Evolutionary conservation across 2,113 vertebrate genomes (phyloP).

Genomic region (Orientallactaga bullata): DNA sequence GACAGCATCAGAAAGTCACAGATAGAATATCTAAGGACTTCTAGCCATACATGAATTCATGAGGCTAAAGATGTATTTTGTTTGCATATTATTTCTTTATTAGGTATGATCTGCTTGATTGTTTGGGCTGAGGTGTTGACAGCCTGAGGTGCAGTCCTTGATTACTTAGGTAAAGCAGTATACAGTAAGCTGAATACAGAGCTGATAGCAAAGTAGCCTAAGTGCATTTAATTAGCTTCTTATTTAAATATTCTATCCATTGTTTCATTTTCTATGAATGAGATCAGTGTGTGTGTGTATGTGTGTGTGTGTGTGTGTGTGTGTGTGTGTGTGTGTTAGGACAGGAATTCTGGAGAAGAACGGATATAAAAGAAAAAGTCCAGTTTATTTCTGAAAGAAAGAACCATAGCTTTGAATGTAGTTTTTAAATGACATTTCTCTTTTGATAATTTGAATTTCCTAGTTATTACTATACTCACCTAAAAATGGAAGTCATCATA

Average conservation of each 20-base stretch:
- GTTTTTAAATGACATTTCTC: not conserved
- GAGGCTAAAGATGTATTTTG: constrained; percentile 22
- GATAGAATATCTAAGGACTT: constrained; percentile 38
- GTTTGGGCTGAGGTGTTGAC: constrained; percentile 66
- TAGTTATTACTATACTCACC: not conserved
- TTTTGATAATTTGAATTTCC: not conserved
- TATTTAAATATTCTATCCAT: constrained; percentile 63
- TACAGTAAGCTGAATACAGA: constrained; percentile 61
- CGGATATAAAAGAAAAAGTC: not conserved
- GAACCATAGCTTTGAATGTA: not conserved
- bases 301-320: not conserved
- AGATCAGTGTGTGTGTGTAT: not conserved
- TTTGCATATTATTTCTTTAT: constrained; percentile 70
- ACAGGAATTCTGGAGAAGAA: not conserved
- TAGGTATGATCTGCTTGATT: constrained; percentile 64
- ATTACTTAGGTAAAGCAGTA: constrained; percentile 69
- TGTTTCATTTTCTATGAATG: constrained; percentile 58
- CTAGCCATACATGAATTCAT: not conserved
- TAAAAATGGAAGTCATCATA: not conserved
- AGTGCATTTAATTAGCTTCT: constrained; percentile 68
- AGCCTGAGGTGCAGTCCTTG: constrained; percentile 41
- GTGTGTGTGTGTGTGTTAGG: not conserved
- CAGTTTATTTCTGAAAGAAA: constrained; percentile 28
- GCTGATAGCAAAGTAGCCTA: constrained; percentile 45
- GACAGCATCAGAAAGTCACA: constrained; percentile 34